A percentile compares a stretch with the other conserved stretches of the same genome.
phyloP scores from a whole-genome alignment of 2,113 vertebrate genomes.

The Agapornis roseicollis region DNA sequence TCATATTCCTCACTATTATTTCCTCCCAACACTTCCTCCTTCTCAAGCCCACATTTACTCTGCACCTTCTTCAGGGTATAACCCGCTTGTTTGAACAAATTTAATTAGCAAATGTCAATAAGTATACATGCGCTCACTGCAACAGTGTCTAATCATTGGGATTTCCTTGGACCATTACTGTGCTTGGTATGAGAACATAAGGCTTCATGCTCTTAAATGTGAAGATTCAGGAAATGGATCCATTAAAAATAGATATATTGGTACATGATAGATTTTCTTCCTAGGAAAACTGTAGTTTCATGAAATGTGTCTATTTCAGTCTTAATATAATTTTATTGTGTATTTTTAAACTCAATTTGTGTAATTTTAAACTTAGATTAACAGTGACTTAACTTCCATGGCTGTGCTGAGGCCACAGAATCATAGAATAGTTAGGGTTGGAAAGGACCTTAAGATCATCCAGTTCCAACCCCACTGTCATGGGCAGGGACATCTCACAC shows the following conservation, averaged over 20 bases:
- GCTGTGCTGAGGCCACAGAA: not conserved
- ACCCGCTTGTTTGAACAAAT: not conserved
- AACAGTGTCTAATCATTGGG: not conserved
- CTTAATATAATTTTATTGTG: not conserved
- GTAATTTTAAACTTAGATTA: not conserved
- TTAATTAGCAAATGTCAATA: constrained; percentile 48
- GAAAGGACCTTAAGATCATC: too few relatives aligned
- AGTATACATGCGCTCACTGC: not conserved
- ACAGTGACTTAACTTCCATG: not conserved
- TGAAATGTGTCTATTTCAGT: not conserved
- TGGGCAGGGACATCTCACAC: too few relatives aligned
- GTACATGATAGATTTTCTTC: not conserved
- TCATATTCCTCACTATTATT: not conserved
- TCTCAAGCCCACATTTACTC: not conserved
- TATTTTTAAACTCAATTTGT: not conserved
- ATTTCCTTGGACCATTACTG: not conserved
- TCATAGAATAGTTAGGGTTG: too few relatives aligned
- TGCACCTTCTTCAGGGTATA: constrained; percentile 7
- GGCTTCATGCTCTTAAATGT: not conserved
- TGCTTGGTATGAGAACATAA: not conserved
- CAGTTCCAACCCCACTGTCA: too few relatives aligned
- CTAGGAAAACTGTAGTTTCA: not conserved
- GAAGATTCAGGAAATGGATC: not conserved
- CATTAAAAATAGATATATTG: not conserved
- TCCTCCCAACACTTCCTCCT: not conserved